Evolutionary conservation across 1,140 invertebrate genomes (phyloP), one percentile per base, ranked within the genome.

Genomic region (Aphis gossypii): DNA sequence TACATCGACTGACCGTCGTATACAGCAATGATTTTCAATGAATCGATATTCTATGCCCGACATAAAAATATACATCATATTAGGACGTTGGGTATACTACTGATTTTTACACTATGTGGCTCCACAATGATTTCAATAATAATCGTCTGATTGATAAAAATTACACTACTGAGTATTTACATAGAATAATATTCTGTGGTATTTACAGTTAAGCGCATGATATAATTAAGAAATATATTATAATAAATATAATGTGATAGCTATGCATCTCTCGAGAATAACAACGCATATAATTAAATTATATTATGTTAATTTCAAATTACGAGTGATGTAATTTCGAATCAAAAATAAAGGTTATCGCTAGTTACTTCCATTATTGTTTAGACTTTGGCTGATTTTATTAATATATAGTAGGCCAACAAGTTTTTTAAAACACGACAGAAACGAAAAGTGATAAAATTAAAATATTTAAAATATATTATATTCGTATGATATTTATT

Each of bases 271-370:
- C 30, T 76, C 60, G 2, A 76, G 30, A 76, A 76, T 18, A 76
- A 76, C 60, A 76, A 30, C 14, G 60, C 60, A 8, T 35, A n/a
- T 76, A 54, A 76, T n/a, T 76, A n/a, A 35, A 76, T 35, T 18
- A n/a, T 76, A 76, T 76, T 35, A 76, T 76, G 30, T 76, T 76
- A 76, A n/a, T 76, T 76, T 76, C 14, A 76, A 76, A 76, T 76
- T 20, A 76, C 4, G 60, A 11, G 60, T 76, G 60, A 76, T 5
- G 60, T n/a, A 76, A 76, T 76, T 76, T 76, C 9, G 30, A 76
- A 76, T n/a, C 60, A n/a, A 76, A 76, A 76, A 76, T 76, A 76
- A 76, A 76, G 60, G 60, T 76, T 76, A 76, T 76, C 60, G n/a
- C 60, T 76, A n/a, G 60, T 76, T n/a, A n/a, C 14, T 76, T 18